Percentiles rank a stretch among this genome's conserved stretches.
These are phyloP conservation scores for Myiozetetes cayanensis DNA, from an alignment of 2,113 vertebrate species.

Conservation along the genomic window DNA sequence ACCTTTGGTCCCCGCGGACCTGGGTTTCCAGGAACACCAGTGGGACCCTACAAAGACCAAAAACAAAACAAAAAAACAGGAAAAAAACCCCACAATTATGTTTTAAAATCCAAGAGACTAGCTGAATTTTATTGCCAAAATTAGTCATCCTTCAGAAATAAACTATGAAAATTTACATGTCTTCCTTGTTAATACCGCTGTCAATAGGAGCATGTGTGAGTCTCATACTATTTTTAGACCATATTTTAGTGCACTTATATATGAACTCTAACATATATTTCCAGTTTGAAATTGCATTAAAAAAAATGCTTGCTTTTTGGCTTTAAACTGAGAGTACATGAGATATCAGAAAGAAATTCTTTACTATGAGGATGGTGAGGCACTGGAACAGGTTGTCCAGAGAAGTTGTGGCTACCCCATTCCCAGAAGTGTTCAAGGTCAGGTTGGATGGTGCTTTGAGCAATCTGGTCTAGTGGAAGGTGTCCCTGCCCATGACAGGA, in stretches of 20 bases:
- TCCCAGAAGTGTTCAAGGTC: not conserved
- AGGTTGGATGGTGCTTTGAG: not conserved
- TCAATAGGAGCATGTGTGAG: not conserved
- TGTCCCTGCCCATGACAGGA: not conserved
- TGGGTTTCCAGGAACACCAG: slow-evolving; percentile 75
- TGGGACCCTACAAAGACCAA: slow-evolving; percentile 74
- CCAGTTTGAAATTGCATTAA: not conserved
- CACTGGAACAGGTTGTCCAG: not conserved
- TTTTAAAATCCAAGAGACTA: not conserved
- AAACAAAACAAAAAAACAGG: not conserved
- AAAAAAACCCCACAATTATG: not conserved
- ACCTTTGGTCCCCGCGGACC: slow-evolving; percentile 96
- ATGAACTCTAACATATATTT: not conserved
- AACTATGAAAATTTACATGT: not conserved
- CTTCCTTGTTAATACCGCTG: not conserved
- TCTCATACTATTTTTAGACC: not conserved
- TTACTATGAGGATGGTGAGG: not conserved
- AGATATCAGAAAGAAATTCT: not conserved
- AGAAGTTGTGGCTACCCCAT: not conserved
- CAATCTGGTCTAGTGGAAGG: not conserved
- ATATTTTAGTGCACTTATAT: not conserved
- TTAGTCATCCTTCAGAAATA: not conserved
- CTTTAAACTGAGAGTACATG: not conserved
- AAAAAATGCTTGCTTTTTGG: not conserved
- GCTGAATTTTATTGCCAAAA: not conserved